These are phyloP conservation scores for Dromius quadrimaculatus DNA, from an alignment of 2,888 invertebrate genomes.

Conservation along the genomic window DNA sequence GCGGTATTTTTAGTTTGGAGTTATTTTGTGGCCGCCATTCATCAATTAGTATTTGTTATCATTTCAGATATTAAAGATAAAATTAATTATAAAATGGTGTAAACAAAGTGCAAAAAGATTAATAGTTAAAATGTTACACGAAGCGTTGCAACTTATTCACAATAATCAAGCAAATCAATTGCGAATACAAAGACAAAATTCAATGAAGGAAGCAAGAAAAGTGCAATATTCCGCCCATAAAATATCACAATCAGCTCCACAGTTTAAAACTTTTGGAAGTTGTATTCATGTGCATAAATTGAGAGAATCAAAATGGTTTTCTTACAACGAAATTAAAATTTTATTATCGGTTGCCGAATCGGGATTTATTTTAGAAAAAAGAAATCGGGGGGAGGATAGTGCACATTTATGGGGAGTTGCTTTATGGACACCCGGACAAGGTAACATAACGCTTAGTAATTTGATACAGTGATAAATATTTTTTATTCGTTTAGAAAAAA, in stretches of 20 bases:
- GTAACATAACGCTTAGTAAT: conserved; percentile 65
- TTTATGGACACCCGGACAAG: conserved; percentile 79
- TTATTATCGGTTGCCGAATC: conserved; percentile 79
- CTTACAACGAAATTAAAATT: conserved; percentile 77
- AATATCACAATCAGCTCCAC: conserved; percentile 23
- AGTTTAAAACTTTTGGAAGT: conserved; percentile 65
- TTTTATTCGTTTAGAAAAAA: conserved; percentile 71
- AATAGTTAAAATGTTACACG: conserved; percentile 37
- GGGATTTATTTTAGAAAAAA: conserved; percentile 78
- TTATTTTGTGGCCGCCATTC: too few species aligned
- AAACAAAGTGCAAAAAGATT: too few species aligned
- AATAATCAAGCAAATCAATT: conserved; percentile 21
- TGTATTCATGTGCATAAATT: conserved; percentile 79
- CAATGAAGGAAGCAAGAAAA: not conserved
- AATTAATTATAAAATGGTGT: too few species aligned
- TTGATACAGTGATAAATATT: not conserved
- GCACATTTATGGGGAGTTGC: conserved; percentile 76
- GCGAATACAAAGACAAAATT: not conserved
- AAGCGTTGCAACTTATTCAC: conserved; percentile 42
- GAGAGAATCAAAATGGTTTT: conserved; percentile 82
- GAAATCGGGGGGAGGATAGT: conserved; percentile 65
- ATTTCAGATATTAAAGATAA: not conserved
- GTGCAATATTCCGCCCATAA: not conserved
- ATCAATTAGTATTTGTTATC: too few species aligned
- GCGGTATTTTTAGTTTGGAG: too few species aligned